Base-by-base conservation (phyloP, 2,113 vertebrate genomes). In the Cepphus grylle region DNA sequence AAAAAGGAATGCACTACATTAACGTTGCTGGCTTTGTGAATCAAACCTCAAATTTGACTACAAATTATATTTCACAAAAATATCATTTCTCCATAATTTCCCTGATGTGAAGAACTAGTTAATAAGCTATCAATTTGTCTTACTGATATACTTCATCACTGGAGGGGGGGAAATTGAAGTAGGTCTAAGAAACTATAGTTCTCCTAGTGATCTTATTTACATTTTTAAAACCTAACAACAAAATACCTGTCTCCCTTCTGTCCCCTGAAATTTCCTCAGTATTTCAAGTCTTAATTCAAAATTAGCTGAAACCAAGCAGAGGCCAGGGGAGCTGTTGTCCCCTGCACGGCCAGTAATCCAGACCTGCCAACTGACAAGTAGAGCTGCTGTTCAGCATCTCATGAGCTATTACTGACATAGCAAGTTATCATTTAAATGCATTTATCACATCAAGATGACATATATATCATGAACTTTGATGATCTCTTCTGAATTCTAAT, bases 331-430 rank as follows among this genome's bases (percentile, higher is more conserved):
- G 47, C 21, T 55, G 23, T 19, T 88, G 25, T 61, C 18, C 29
- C 14, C 20, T 45, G 27, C 20, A 23, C 2, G 0, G 20, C 53
- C 79, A 55, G 29, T 6, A 61, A 67, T 4, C 36, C 50, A 70
- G 38, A 89, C 21, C 49, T 61, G 29, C 36, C 42, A 43, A 23
- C 9, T 40, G 49, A 43, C 26, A 53, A 26, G 10, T 26, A 17
- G 3, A 53, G 58, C 20, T 29, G 55, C 74, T 86, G 36, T 23
- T 90, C 49, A 42, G 8, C 7, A 32, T 8, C 86, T 45, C 12
- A 0, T 4, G 8, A 71, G 30, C 52, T 58, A 32, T 7, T 78
- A 47, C 0, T 63, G 79, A 79, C 61, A 58, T 1, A 11, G 25
- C 25, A 65, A 67, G 82, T 42, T 6, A 43, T 7, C 1, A 43